Base-by-base conservation (phyloP, 2,797 vertebrate species). In the Harpagifer antarcticus region DNA sequence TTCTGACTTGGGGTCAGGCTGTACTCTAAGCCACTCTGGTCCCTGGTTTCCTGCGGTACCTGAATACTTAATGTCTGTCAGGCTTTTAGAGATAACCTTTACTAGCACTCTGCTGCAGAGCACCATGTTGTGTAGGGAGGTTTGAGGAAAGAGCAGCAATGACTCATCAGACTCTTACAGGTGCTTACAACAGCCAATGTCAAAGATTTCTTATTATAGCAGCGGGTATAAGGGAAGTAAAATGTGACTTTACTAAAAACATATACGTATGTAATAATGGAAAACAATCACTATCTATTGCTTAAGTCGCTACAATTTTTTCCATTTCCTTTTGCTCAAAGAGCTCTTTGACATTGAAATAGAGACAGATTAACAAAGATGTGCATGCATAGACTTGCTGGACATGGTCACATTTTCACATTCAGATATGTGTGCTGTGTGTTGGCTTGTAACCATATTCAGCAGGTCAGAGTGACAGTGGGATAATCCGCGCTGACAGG, bases 401-500 rank as follows among this genome's bases (percentile, higher is more conserved):
- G 50, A 55, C 58, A 64, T 43, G 50, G 62, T 72, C 63, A 68
- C 20, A 31, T 59, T 33, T 49, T 49, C 68, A 58, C 61, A 66
- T 1, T n/a, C 31, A 27, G 23, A 56, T 48, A 33, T 65, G 20
- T 67, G 27, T 33, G 43, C 43, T 49, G 54, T 48, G 50, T 58
- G 54, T 37, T 66, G 62, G 64, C 48, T 62, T 33, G 67, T 69
- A 47, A 67, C 45, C 63, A 66, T 65, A 72, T 74, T 73, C 64
- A 77, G 53, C 68, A 69, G 77, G 69, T 78, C 75, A 67, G 58
- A 76, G 67, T 61, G 74, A 61, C 66, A 76, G 73, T 59, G 48
- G 44, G 61, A 76, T 86, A 76, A 86, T 86, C 74, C 49, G 31
- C 76, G 72, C 9, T 76, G 85, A 84, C 79, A 82, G 55, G 71